phyloP scores from a whole-genome alignment of 2,113 vertebrate species.

The Amblyopsis rosae region DNA sequence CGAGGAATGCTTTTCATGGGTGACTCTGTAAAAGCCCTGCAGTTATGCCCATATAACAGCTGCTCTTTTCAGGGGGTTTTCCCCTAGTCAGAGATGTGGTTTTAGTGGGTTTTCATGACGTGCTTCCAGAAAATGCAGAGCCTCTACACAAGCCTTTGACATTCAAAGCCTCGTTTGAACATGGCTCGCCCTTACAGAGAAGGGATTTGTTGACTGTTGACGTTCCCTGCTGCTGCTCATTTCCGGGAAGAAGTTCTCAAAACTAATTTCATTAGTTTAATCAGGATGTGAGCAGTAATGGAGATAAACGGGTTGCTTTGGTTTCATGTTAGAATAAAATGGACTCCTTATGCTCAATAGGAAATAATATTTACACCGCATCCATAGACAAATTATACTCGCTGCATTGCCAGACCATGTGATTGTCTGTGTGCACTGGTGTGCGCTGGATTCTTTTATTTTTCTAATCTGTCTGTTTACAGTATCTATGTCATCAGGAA shows the following conservation, averaged over 20 bases:
- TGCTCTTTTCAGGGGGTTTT: conserved; percentile 12
- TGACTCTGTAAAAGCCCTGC: conserved; percentile 13
- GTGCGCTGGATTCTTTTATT: background rate
- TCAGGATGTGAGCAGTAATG: conserved; percentile 36
- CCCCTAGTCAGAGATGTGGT: background rate
- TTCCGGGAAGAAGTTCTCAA: conserved; percentile 23
- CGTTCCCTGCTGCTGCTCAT: conserved; percentile 5
- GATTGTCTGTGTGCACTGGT: conserved; percentile 18
- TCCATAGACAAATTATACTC: background rate
- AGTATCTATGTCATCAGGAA: background rate
- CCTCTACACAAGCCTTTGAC: background rate
- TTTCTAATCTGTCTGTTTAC: no score
- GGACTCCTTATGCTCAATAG: conserved; percentile 23
- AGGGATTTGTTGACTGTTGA: no score
- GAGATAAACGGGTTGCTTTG: conserved; percentile 56
- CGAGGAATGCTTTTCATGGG: conserved; percentile 3
- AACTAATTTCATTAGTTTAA: conserved; percentile 41
- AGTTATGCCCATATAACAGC: background rate
- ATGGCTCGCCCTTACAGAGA: no score
- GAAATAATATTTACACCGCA: conserved; percentile 29
- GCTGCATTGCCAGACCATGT: background rate
- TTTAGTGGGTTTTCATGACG: background rate
- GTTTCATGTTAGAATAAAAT: conserved; percentile 31
- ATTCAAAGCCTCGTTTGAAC: conserved; percentile 12
- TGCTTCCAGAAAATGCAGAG: background rate